phyloP scores from a whole-genome alignment of 2,888 invertebrate genomes.

The Acronicta leporina region DNA sequence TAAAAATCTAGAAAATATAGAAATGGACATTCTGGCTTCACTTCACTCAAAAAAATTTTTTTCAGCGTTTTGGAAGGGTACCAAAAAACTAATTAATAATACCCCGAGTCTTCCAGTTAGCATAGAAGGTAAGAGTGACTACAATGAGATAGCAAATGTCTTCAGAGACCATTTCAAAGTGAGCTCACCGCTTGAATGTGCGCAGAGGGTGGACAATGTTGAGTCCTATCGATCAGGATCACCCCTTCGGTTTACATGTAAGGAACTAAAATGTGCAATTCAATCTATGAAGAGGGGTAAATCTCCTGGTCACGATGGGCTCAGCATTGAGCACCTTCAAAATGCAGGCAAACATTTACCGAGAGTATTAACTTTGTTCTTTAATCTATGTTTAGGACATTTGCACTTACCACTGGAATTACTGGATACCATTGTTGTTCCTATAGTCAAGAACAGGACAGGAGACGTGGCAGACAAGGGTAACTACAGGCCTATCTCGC shows the following conservation, averaged over 20 bases:
- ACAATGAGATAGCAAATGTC: neutral
- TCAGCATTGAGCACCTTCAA: constrained; percentile 7
- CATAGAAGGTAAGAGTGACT: neutral
- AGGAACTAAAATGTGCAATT: neutral
- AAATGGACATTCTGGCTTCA: constrained; percentile 1
- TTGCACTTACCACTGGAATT: neutral
- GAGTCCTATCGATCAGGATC: neutral
- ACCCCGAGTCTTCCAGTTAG: neutral
- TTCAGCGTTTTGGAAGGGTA: neutral
- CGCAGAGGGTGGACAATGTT: neutral
- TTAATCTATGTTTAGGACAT: neutral
- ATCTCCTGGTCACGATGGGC: constrained; percentile 6
- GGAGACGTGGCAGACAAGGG: constrained; percentile 3
- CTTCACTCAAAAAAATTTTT: neutral
- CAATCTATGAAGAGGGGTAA: neutral
- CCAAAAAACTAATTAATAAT: neutral
- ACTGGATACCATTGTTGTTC: neutral
- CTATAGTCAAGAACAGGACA: constrained; percentile 1
- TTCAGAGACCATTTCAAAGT: constrained; percentile 3
- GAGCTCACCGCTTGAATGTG: neutral
- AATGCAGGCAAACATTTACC: neutral
- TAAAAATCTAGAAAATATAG: constrained; percentile 2
- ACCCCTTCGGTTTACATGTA: neutral
- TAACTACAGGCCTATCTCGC: neutral
- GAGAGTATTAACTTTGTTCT: neutral